A percentile compares a stretch with the other conserved stretches of the same genome.
Evolutionary conservation across 2,797 vertebrate species (phyloP).

Genomic region (Girardinus metallicus): DNA sequence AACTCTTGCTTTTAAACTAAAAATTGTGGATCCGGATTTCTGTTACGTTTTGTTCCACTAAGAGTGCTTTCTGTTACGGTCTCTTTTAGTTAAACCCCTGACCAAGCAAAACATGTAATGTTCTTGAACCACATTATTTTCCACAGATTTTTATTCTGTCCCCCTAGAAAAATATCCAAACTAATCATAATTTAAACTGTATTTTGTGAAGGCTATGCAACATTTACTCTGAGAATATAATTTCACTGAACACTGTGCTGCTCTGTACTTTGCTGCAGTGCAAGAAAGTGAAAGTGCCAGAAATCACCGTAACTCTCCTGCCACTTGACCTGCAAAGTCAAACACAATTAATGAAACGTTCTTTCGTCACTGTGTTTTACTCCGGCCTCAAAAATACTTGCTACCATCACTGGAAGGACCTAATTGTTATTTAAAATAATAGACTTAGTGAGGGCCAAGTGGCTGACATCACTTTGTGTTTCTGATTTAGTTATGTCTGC

Average conservation of each 20-base stretch:
- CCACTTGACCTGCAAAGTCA: neutral
- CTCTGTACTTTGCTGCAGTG: neutral
- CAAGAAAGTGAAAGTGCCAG: neutral
- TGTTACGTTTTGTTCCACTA: constrained; percentile 44
- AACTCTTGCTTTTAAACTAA: constrained; percentile 61
- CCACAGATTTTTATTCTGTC: neutral
- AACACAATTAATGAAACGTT: neutral
- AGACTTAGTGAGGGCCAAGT: neutral
- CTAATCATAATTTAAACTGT: constrained; percentile 1
- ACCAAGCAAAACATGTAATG: constrained; percentile 48
- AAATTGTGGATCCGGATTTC: constrained; percentile 50
- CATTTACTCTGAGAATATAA: neutral
- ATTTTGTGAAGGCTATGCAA: neutral
- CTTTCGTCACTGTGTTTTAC: neutral
- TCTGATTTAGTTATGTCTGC: neutral
- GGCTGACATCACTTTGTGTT: neutral
- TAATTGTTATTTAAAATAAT: neutral
- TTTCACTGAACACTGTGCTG: neutral
- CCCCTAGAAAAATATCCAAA: constrained; percentile 13
- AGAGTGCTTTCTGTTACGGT: constrained; percentile 12
- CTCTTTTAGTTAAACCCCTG: constrained; percentile 46
- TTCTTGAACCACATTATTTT: constrained; percentile 22
- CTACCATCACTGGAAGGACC: neutral
- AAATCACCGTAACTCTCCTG: neutral
- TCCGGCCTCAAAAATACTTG: neutral